A percentile compares a stretch with the other conserved stretches of the same genome.
These are phyloP conservation scores for Pyrocephalus nanus DNA, from an alignment of 2,797 vertebrate genomes.

Conservation along the genomic window DNA sequence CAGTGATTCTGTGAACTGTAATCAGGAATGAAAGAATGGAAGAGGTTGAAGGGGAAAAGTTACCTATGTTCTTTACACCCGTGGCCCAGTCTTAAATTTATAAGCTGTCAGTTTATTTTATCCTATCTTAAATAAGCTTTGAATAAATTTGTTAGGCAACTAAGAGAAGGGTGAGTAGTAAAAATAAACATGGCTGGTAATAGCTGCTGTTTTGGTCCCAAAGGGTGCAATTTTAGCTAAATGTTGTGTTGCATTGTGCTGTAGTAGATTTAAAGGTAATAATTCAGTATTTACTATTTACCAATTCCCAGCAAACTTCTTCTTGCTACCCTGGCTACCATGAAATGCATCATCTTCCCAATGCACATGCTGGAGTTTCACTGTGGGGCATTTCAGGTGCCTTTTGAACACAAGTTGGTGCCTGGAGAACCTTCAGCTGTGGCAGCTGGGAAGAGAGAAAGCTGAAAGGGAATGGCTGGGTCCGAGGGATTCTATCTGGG, in stretches of 20 bases:
- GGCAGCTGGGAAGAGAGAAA: background rate
- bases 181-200: background rate
- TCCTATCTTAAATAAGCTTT: background rate
- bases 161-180: background rate
- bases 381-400: background rate
- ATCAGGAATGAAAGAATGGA: background rate
- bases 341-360: background rate
- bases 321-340: background rate
- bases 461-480: background rate
- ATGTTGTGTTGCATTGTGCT: background rate
- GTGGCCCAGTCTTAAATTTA: background rate
- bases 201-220: background rate
- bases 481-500: background rate
- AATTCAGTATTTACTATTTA: constrained; percentile 23
- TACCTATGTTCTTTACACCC: background rate
- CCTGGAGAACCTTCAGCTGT: background rate
- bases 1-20: background rate
- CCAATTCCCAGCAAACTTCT: background rate
- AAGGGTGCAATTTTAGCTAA: background rate
- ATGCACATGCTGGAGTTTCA: background rate
- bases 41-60: background rate
- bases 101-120: background rate
- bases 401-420: background rate
- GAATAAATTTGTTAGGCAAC: background rate
- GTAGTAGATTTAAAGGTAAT: background rate